Evolutionary conservation across 2,888 invertebrate species (phyloP).

Genomic region (Hydropsyche betteni): DNA sequence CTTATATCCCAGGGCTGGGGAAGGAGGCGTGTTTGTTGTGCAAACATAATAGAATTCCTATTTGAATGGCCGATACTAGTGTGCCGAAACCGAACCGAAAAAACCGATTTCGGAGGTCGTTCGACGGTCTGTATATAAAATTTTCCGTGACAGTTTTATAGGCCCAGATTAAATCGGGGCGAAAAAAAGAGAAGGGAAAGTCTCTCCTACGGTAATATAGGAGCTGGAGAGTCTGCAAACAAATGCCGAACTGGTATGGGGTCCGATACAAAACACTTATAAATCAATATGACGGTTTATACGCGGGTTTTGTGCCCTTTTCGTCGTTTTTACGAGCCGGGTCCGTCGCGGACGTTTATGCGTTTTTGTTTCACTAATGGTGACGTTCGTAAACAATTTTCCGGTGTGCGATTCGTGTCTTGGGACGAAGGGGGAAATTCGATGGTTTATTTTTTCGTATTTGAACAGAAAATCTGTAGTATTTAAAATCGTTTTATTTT

Average conservation of each 20-base stretch:
- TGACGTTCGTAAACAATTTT: constrained; percentile 41
- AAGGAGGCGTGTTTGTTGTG: constrained; percentile 31
- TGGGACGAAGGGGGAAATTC: no score
- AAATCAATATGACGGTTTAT: constrained; percentile 49
- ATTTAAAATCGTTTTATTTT: no score
- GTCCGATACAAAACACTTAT: constrained; percentile 42
- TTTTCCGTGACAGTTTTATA: constrained; percentile 47
- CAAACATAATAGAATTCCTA: constrained; percentile 39
- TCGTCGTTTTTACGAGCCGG: constrained; percentile 41
- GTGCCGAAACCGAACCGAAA: constrained; percentile 28
- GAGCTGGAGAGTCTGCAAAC: constrained; percentile 16
- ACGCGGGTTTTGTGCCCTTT: neutral
- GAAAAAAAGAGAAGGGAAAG: constrained; percentile 22
- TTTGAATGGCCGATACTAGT: constrained; percentile 35
- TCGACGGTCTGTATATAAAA: constrained; percentile 40
- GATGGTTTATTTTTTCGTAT: no score
- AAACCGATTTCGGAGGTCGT: constrained; percentile 38
- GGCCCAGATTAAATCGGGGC: constrained; percentile 44
- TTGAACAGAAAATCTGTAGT: no score
- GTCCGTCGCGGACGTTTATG: constrained; percentile 39
- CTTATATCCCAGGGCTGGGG: neutral
- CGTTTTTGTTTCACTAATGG: constrained; percentile 39
- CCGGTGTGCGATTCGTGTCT: neutral
- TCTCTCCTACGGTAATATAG: neutral
- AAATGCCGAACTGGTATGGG: neutral